phyloP scores from a whole-genome alignment of 2,888 invertebrate species.

The Brassicogethes aeneus region DNA sequence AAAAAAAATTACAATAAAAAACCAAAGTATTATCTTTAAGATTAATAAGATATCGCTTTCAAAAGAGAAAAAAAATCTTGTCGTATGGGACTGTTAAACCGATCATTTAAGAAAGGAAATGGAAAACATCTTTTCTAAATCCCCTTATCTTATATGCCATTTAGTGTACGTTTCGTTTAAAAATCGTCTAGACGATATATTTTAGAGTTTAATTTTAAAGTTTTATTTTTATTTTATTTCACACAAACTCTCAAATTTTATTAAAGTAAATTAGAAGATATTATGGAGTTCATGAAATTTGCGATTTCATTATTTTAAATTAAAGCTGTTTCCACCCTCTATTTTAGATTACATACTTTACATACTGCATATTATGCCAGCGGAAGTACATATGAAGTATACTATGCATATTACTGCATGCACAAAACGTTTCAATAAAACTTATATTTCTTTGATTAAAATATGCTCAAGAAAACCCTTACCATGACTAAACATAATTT shows the following conservation, averaged over 20 bases:
- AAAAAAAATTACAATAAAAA: too few species aligned
- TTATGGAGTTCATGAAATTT: background rate
- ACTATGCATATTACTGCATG: too few species aligned
- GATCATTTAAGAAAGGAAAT: background rate
- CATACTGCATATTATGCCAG: background rate
- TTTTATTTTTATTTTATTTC: background rate
- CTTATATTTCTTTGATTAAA: too few species aligned
- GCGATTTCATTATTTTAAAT: constrained; percentile 1
- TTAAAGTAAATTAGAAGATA: background rate
- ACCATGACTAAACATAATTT: too few species aligned
- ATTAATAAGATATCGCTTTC: too few species aligned
- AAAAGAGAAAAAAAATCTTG: too few species aligned
- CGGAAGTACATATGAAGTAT: too few species aligned
- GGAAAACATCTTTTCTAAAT: background rate
- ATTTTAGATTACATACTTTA: background rate
- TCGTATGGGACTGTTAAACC: too few species aligned
- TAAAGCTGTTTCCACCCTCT: background rate
- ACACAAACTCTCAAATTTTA: background rate
- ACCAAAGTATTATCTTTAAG: too few species aligned
- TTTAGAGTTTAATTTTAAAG: background rate
- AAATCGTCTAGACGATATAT: background rate
- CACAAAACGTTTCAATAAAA: too few species aligned
- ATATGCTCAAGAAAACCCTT: too few species aligned
- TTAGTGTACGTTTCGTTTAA: background rate
- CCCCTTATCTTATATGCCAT: background rate